Percentiles rank a stretch among this genome's conserved stretches.
phyloP scores from a whole-genome alignment of 2,113 vertebrate genomes.

The Chamaetylas fuelleborni region DNA sequence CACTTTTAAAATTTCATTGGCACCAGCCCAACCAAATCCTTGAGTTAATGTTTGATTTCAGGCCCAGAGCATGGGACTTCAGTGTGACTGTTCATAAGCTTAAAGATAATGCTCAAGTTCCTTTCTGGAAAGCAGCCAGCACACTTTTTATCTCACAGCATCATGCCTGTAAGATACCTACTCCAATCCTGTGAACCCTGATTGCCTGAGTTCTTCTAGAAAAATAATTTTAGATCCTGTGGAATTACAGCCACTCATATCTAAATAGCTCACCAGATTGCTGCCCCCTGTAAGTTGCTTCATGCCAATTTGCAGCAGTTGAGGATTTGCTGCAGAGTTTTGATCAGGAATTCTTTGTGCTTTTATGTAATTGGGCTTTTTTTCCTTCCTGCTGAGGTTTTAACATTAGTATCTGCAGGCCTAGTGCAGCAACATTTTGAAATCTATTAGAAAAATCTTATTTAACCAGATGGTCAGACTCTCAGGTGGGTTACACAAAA shows the following conservation, averaged over 20 bases:
- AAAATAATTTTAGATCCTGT: slow-evolving; percentile 15
- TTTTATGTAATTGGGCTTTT: neutral
- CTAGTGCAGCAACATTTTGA: neutral
- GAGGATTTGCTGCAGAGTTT: neutral
- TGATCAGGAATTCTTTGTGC: neutral
- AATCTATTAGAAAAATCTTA: neutral
- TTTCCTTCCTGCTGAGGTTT: neutral
- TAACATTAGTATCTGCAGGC: neutral
- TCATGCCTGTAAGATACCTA: neutral
- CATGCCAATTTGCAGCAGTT: neutral
- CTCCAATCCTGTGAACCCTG: neutral
- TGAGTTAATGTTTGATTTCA: slow-evolving; percentile 38
- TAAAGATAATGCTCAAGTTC: slow-evolving; percentile 48
- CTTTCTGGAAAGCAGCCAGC: neutral
- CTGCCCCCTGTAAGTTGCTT: neutral
- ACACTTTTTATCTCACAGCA: slow-evolving; percentile 16
- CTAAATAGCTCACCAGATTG: neutral
- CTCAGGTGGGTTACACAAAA: neutral
- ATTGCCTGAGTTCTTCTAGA: neutral
- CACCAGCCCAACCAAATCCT: neutral
- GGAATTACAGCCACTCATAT: neutral
- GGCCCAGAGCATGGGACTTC: neutral
- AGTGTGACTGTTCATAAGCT: slow-evolving; percentile 11
- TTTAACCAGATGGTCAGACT: neutral
- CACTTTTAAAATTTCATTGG: neutral